Evolutionary conservation across 2,797 vertebrate genomes (phyloP).

Genomic region (Schizothorax lantsangensis): DNA sequence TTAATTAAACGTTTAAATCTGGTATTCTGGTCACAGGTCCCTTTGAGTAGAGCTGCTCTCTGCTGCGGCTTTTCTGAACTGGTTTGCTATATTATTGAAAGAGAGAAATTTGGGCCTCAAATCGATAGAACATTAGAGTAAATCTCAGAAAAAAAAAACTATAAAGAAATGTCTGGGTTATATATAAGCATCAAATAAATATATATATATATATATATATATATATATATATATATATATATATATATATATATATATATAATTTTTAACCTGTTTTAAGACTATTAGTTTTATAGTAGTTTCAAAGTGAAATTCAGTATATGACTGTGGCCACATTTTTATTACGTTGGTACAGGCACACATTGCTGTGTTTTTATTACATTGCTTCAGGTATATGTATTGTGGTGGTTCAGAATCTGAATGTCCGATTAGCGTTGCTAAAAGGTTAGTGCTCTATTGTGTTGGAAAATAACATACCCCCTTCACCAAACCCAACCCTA

Average conservation of each 20-base stretch:
- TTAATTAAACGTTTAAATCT: conserved; percentile 49
- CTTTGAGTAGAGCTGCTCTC: conserved; percentile 3
- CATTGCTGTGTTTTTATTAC: neutral
- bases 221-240: no score
- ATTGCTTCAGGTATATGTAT: neutral
- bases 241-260: no score
- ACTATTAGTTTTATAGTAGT: no score
- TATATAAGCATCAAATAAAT: no score
- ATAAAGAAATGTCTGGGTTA: neutral
- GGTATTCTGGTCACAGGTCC: conserved; percentile 22
- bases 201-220: no score
- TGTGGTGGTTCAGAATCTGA: neutral
- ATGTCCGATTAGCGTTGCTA: neutral
- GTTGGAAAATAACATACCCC: neutral
- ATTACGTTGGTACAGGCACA: neutral
- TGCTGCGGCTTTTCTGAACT: conserved; percentile 3
- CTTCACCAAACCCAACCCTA: neutral
- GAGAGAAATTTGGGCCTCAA: neutral
- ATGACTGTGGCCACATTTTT: neutral
- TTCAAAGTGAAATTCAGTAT: neutral
- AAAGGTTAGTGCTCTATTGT: neutral
- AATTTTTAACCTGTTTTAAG: neutral
- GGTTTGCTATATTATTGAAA: conserved; percentile 27
- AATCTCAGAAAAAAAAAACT: neutral
- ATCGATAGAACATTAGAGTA: neutral